Conservation (phyloP, 2,113 vertebrate genomes). For the Pampusana beccarii region DNA sequence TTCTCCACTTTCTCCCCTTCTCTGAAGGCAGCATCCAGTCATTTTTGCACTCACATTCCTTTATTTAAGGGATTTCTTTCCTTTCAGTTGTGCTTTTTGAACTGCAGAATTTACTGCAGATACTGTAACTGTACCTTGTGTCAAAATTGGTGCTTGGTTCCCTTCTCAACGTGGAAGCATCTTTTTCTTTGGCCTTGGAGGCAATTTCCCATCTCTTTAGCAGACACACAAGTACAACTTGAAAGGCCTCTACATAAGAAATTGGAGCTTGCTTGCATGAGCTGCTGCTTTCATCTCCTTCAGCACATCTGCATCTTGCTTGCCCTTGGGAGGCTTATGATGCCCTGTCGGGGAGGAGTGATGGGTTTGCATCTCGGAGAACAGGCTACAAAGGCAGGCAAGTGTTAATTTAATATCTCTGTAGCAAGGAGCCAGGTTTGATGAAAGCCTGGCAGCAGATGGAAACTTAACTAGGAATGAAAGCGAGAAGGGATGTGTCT, state of each 20-base stretch:
- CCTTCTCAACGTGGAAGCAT: neutral
- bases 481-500: neutral
- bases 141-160: neutral
- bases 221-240: neutral
- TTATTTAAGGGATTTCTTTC: neutral
- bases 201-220: neutral
- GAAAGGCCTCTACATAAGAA: neutral
- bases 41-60: neutral
- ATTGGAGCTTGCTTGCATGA: neutral
- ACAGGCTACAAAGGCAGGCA: neutral
- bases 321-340: neutral
- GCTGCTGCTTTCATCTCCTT: neutral
- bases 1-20: neutral
- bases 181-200: neutral
- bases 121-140: neutral
- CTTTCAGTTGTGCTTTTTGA: neutral
- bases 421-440: neutral
- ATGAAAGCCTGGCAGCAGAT: neutral
- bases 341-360: neutral
- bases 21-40: neutral
- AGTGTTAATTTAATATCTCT: neutral
- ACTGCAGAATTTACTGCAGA: neutral
- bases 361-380: neutral
- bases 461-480: neutral
- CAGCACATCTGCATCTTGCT: neutral